These are phyloP conservation scores for Tetrax tetrax DNA, from an alignment of 2,113 vertebrate genomes.

Conservation along the genomic window DNA sequence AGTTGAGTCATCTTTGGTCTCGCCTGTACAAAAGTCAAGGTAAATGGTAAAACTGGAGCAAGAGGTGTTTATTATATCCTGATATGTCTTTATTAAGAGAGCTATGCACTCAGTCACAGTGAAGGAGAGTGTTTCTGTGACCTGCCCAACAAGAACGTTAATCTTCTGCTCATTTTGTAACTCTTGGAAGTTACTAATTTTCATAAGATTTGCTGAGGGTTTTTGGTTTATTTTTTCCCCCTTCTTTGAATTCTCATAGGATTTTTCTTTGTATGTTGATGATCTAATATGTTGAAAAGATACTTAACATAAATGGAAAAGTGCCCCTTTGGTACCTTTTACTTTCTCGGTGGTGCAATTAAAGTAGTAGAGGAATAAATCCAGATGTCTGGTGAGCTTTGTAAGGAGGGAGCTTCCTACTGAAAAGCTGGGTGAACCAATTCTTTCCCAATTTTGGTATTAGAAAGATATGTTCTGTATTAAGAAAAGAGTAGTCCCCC, in stretches of 20 bases:
- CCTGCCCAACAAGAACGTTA: not conserved
- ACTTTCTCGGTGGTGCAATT: not conserved
- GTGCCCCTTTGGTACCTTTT: not conserved
- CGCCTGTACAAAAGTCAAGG: not conserved
- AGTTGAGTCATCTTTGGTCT: not conserved
- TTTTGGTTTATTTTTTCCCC: not conserved
- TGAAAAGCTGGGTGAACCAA: not conserved
- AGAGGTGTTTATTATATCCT: not conserved
- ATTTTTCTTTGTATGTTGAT: not conserved
- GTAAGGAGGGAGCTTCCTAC: not conserved
- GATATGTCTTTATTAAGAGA: not conserved
- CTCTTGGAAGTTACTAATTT: not conserved
- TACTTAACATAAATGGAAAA: not conserved
- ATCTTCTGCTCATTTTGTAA: not conserved
- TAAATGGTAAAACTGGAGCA: not conserved
- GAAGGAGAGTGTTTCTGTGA: not conserved
- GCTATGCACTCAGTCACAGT: not conserved
- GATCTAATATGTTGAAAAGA: not conserved
- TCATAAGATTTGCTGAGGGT: not conserved
- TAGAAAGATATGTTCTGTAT: not conserved
- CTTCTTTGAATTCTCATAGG: not conserved
- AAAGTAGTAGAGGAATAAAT: not conserved
- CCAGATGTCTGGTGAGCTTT: not conserved
- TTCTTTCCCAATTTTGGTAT: not conserved
- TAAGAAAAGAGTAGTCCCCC: not conserved